Base-by-base conservation (phyloP, 2,888 invertebrate species). In the Cheilosia pagana region DNA sequence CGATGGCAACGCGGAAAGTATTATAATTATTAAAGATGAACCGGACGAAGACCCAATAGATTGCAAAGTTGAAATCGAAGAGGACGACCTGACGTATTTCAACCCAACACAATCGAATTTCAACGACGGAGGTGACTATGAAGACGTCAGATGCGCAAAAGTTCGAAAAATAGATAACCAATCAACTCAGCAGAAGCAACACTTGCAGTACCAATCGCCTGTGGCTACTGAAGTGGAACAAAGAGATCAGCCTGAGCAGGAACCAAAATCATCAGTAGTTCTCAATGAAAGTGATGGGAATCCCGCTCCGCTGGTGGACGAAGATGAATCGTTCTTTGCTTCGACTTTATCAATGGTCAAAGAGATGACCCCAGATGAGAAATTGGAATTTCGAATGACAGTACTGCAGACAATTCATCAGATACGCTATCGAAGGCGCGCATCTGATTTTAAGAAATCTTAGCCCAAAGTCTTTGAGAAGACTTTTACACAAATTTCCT, bases 351-450 rank as follows among this genome's bases (percentile, higher is more conserved):
- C 79, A 1, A 43, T 52, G 1, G 72, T 79, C 1, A 57, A 31
- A 6, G 65, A 67, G 5, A 71, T 79, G 79, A 45, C 25, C 16
- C 19, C n/a, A 8, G 79, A 71, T 52, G 79, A 79, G 12, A 72
- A 72, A 45, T 12, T 79, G 3, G 65, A 79, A 0, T 79, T 79
- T 45, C 79, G 79, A 5, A 72, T 79, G 55, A 31, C 16, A 4
- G 72, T 79, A 1, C 25, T 79, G 45, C 43, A 39, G 12, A 25
- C 43, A 23, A 77, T 77, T 39, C 60, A 68, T n/a, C 53, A 45
- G 7, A 39, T 41, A 14, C 25, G 76, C 21, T 57, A 12, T 23
- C 57, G 45, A 19, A 75, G 19, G 35, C 45, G 65, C 0, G 43
- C 41, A n/a, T 16, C 28, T 21, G 16, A n/a, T 3, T 10, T 28